These are phyloP conservation scores for Trichosurus vulpecula DNA, from an alignment of 2,797 vertebrate genomes.

Conservation along the genomic window DNA sequence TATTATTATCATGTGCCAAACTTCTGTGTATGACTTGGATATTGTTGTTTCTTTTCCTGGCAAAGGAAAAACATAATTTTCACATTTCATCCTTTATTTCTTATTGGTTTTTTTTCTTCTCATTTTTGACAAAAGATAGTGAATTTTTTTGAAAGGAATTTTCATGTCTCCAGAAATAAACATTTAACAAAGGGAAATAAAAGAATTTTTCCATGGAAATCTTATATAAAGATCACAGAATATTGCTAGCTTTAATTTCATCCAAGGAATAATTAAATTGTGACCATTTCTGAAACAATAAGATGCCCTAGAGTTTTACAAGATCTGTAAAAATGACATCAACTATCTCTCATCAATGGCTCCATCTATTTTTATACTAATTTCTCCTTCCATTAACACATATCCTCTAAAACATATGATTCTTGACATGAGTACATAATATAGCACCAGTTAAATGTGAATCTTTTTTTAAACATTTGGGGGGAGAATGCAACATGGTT, in stretches of 20 bases:
- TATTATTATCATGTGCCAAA: neutral
- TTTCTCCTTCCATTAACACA: neutral
- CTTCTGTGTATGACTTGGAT: neutral
- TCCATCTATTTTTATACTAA: conserved; percentile 1
- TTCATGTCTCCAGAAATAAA: neutral
- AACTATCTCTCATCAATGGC: neutral
- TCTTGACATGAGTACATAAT: neutral
- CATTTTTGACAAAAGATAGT: neutral
- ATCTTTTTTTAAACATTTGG: neutral
- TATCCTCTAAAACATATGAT: conserved; percentile 29
- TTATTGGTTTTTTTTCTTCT: neutral
- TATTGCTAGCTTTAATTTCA: conserved; percentile 26
- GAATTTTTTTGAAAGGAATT: conserved; percentile 14
- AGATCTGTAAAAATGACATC: neutral
- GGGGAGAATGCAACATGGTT: neutral
- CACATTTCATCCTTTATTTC: neutral
- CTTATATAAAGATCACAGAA: neutral
- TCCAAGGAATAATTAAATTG: neutral
- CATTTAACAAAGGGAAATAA: conserved; percentile 33
- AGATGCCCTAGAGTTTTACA: neutral
- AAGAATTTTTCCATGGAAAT: conserved; percentile 14
- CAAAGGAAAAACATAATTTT: neutral
- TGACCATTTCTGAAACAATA: neutral
- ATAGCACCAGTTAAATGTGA: neutral
- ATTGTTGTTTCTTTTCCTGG: neutral